Percentiles rank a stretch among this genome's conserved stretches.
These are phyloP conservation scores for Machimus rusticus DNA, from an alignment of 2,888 invertebrate species.

Conservation along the genomic window DNA sequence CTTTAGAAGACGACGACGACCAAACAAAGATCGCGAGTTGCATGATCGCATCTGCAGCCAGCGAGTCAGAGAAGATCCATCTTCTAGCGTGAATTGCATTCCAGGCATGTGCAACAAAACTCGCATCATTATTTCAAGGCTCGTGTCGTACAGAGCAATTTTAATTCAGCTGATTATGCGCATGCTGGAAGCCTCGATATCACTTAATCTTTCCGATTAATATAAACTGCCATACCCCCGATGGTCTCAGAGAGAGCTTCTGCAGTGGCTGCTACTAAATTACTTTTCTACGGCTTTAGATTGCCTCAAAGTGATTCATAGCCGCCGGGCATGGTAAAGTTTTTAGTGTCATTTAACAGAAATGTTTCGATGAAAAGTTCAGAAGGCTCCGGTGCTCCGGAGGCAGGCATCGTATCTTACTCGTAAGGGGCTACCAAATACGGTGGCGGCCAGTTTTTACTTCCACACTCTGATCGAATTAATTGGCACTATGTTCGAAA, in stretches of 20 bases:
- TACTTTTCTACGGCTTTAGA: neutral
- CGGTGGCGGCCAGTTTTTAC: constrained; percentile 9
- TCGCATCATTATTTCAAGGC: constrained; percentile 8
- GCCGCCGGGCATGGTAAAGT: neutral
- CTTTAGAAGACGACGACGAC: neutral
- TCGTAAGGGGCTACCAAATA: neutral
- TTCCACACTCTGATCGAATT: constrained; percentile 8
- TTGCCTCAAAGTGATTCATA: neutral
- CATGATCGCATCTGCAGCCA: neutral
- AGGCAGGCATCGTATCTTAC: neutral
- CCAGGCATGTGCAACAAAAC: neutral
- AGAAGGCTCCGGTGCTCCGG: neutral
- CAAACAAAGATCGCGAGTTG: neutral
- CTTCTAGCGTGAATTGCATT: neutral
- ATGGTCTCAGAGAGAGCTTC: neutral
- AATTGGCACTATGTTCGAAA: constrained; percentile 10
- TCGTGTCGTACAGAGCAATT: neutral
- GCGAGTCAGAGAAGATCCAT: neutral
- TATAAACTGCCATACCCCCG: neutral
- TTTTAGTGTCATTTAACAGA: neutral
- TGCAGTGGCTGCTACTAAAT: neutral
- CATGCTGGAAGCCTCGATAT: neutral
- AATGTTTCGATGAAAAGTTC: constrained; percentile 6
- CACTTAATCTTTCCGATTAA: constrained; percentile 17
- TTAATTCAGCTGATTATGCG: constrained; percentile 3